phyloP scores from a whole-genome alignment of 2,797 vertebrate genomes.

The Galagoides demidoff region DNA sequence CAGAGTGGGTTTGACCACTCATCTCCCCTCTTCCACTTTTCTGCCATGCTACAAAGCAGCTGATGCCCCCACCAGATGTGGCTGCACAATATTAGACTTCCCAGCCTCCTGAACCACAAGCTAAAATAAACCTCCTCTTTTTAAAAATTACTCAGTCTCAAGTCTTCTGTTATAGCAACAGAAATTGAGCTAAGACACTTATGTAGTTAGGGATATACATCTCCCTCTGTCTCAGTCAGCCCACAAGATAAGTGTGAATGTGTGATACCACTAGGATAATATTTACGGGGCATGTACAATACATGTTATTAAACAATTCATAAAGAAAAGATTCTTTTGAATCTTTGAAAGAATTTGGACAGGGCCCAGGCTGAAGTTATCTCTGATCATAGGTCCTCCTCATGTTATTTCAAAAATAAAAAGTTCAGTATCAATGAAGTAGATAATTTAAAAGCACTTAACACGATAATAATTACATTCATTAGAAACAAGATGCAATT shows the following conservation, averaged over 20 bases:
- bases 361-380: background rate
- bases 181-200: background rate
- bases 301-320: background rate
- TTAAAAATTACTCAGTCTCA: background rate
- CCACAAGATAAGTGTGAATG: background rate
- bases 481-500: background rate
- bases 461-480: slow-evolving; percentile 30
- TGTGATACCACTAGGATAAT: background rate
- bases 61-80: background rate
- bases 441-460: background rate
- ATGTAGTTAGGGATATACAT: background rate
- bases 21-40: background rate
- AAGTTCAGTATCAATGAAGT: background rate
- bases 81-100: background rate
- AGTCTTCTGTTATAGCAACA: background rate
- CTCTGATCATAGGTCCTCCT: background rate
- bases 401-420: slow-evolving; percentile 27
- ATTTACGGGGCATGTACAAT: background rate
- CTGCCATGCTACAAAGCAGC: background rate
- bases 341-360: background rate
- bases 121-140: background rate
- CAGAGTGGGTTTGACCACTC: background rate
- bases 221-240: too few species aligned
- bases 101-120: background rate
- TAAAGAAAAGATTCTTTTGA: background rate